Conservation (phyloP, 2,797 vertebrate genomes). For the Xenops minutus region DNA sequence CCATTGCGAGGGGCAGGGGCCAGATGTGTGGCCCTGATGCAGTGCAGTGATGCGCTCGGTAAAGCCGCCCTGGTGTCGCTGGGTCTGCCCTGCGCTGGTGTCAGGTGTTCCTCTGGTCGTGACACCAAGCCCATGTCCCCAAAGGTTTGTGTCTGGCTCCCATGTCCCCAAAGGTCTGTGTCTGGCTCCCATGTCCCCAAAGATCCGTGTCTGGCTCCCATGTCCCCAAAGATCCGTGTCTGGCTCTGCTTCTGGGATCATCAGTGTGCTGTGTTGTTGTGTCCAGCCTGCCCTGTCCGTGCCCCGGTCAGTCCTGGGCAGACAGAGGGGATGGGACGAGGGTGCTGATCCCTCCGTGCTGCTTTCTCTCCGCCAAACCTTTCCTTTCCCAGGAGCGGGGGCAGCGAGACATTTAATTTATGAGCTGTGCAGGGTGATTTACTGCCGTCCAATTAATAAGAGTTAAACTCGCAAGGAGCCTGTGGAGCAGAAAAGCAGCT, state of each 20-base stretch:
- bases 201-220: rapidly evolving
- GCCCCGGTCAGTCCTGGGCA: not conserved
- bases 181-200: rapidly evolving
- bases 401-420: not conserved
- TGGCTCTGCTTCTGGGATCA: not conserved
- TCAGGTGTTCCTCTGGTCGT: rapidly evolving
- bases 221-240: rapidly evolving
- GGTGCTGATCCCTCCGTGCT: not conserved
- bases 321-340: not conserved
- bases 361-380: not conserved
- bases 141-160: rapidly evolving
- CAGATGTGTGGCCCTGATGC: not conserved
- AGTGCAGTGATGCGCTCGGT: not conserved
- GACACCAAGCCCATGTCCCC: rapidly evolving
- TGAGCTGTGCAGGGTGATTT: not conserved
- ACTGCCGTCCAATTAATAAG: not conserved
- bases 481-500: constrained; percentile 7
- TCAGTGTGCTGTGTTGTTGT: not conserved
- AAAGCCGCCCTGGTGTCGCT: not conserved
- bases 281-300: not conserved
- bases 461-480: not conserved
- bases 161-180: rapidly evolving
- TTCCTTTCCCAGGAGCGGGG: not conserved
- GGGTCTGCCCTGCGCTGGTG: not conserved
- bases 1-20: not conserved